Evolutionary conservation across 2,113 vertebrate species (phyloP).

Genomic region (Boleophthalmus pectinirostris): DNA sequence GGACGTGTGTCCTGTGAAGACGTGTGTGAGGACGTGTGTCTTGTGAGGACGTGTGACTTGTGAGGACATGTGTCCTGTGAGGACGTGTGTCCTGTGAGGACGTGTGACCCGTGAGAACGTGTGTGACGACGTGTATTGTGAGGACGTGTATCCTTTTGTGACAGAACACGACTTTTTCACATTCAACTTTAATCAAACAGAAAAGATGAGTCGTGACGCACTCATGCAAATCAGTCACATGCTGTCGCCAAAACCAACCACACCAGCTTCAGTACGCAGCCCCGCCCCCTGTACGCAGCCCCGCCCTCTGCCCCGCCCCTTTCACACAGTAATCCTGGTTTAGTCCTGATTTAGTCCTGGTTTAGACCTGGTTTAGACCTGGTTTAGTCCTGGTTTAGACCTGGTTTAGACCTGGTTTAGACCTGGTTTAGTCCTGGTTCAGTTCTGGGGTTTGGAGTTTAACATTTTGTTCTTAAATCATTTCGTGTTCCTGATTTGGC

Average conservation of each 20-base stretch:
- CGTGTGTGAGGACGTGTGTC: too few relatives aligned
- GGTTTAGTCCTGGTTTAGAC: not conserved
- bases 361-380: not conserved
- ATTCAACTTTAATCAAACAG: conserved; percentile 3
- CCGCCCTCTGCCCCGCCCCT: too few relatives aligned
- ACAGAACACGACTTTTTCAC: not conserved
- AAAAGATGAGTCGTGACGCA: not conserved
- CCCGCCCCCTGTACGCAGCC: not conserved
- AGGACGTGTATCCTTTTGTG: too few relatives aligned
- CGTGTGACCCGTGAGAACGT: too few relatives aligned
- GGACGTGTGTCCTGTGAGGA: too few relatives aligned
- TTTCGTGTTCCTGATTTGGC: too few relatives aligned
- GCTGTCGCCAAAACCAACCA: not conserved
- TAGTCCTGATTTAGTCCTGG: not conserved
- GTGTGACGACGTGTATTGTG: too few relatives aligned
- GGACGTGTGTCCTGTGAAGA: too few relatives aligned
- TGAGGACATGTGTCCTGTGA: too few relatives aligned
- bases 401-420: not conserved
- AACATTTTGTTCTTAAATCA: not conserved
- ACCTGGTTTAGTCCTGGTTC: not conserved
- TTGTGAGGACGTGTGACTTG: too few relatives aligned
- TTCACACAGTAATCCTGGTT: not conserved
- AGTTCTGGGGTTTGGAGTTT: too few relatives aligned
- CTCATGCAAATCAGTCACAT: conserved; percentile 2
- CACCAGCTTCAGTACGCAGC: not conserved